phyloP scores from a whole-genome alignment of 2,113 vertebrate genomes.

The Ahaetulla prasina region DNA sequence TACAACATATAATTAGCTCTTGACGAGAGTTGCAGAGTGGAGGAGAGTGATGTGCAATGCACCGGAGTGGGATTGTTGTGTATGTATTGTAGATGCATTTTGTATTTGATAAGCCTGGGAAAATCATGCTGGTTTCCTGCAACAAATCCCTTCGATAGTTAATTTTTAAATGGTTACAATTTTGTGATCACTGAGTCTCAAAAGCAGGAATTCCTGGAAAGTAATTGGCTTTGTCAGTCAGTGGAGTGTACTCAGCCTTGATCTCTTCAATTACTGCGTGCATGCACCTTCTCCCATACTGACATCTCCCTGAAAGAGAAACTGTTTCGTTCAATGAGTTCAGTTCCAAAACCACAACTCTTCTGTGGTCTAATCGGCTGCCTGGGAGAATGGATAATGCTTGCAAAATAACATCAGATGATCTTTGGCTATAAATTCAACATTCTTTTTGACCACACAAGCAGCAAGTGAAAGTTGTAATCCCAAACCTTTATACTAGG shows the following conservation, averaged over 20 bases:
- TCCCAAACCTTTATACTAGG: background rate
- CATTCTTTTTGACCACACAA: background rate
- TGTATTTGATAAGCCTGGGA: slow-evolving; percentile 45
- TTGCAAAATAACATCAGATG: background rate
- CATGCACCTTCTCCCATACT: slow-evolving; percentile 48
- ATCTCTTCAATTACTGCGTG: slow-evolving; percentile 64
- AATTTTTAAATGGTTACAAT: slow-evolving; percentile 67
- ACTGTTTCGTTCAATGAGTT: slow-evolving; percentile 33
- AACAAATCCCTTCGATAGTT: slow-evolving; percentile 54
- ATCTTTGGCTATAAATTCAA: background rate
- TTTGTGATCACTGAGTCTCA: slow-evolving; percentile 65
- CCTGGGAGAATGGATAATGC: background rate
- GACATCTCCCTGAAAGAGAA: slow-evolving; percentile 28
- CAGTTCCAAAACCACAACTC: slow-evolving; percentile 9
- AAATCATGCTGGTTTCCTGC: slow-evolving; percentile 44
- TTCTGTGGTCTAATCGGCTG: background rate
- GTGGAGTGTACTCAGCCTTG: slow-evolving; percentile 59
- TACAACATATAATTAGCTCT: background rate
- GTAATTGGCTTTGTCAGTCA: slow-evolving; percentile 70
- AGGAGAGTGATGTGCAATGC: background rate
- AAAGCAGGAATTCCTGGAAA: slow-evolving; percentile 65
- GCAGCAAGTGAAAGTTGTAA: background rate
- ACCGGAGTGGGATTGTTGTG: background rate
- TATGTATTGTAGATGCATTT: slow-evolving; percentile 18
- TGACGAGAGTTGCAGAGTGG: background rate